A percentile compares a stretch with the other conserved stretches of the same genome.
Evolutionary conservation across 2,113 vertebrate species (phyloP).

Genomic region (Protobothrops mucrosquamatus): DNA sequence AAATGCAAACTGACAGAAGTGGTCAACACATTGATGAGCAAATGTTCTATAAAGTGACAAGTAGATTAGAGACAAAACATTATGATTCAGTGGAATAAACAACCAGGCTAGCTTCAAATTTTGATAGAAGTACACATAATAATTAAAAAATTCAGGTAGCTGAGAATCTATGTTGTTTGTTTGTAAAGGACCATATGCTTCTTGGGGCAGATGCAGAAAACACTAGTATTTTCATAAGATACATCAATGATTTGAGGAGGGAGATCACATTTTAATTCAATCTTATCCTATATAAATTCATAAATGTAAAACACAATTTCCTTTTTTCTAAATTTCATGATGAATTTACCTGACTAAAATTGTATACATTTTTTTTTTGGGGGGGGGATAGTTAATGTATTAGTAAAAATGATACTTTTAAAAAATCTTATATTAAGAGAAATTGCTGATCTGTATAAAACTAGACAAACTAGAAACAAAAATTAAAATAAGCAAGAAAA

Average conservation of each 20-base stretch:
- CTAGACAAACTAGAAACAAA: background rate
- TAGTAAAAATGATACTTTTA: background rate
- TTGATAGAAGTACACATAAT: background rate
- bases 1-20: constrained; percentile 11
- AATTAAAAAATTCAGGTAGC: background rate
- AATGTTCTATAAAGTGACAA: constrained; percentile 13
- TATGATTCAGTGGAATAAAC: constrained; percentile 5
- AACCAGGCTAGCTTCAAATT: background rate
- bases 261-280: background rate
- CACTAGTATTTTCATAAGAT: background rate
- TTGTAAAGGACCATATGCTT: background rate
- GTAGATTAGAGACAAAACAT: constrained; percentile 12
- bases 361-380: background rate
- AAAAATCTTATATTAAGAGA: background rate
- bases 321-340: background rate
- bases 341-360: background rate
- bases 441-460: background rate
- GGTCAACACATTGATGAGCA: constrained; percentile 3
- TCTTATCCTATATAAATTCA: background rate
- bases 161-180: background rate
- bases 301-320: background rate
- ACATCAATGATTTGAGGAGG: background rate
- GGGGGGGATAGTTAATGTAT: background rate
- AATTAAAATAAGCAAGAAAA: no score
- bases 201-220: background rate